Base-by-base conservation (phyloP, 92 coral and sea anemone species). In the Porites cylindrica region DNA sequence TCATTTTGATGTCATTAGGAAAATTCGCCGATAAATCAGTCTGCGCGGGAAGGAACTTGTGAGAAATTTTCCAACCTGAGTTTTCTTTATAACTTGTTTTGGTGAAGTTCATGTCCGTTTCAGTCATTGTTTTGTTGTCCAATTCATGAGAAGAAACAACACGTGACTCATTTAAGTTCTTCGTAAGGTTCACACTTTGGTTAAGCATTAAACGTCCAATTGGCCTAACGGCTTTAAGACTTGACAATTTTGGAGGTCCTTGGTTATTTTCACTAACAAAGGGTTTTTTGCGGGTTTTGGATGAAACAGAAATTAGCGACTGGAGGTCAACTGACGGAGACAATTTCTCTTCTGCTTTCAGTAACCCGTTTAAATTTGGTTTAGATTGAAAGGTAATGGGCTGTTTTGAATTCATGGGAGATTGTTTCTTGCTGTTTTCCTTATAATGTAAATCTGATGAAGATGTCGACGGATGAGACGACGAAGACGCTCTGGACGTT, bases 191-290 rank as follows among this genome's bases (percentile, higher is more conserved):
- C 67, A 69, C 62, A 38, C 38, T 78, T 32, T n/a, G 58, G 8
- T 43, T 78, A 3, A 19, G 0, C 8, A 38, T n/a, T 32, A 53
- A 59, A 12, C 56, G 47, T 38, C 51, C 71, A 4, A 72, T 32
- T 50, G 80, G 70, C n/a, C 51, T 73, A 50, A 52, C 16, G 24
- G 66, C 66, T 51, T 79, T 62, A 9, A 77, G 54, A n/a, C 53
- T 77, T 16, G 53, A 24, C 54, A 11, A 77, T 38, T 26, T 52
- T 61, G 69, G 70, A 26, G 26, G 47, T 5, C 50, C 32, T 26
- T 54, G 24, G 16, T 10, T 13, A 29, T 24, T 9, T 38, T 64
- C 10, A 3, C 64, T n/a, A 50, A 47, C 17, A 8, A 61, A 79
- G 8, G 38, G 47, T 1, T 79, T 21, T 19, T 43, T 50, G 12